Percentiles rank a stretch among this genome's conserved stretches.
These are phyloP conservation scores for Andricus grossulariae DNA, from an alignment of 1,140 invertebrate species.

Conservation along the genomic window DNA sequence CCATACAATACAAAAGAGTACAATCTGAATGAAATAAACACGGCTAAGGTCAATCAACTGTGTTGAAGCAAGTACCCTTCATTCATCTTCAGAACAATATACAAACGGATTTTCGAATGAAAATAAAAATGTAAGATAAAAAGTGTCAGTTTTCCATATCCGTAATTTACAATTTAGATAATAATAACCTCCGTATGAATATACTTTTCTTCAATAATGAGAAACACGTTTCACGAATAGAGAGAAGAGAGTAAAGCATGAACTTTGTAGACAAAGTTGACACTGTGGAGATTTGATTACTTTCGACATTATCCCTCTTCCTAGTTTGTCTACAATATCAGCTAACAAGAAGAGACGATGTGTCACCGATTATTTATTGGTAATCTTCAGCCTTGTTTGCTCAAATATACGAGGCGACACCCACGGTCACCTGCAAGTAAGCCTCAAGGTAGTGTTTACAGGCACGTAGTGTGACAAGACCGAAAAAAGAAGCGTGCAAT, in stretches of 20 bases:
- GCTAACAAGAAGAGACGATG: slow-evolving; percentile 10
- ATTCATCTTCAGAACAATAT: background rate
- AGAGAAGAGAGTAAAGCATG: background rate
- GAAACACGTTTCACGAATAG: background rate
- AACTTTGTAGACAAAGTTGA: slow-evolving; percentile 8
- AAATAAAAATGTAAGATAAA: too few species aligned
- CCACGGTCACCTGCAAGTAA: slow-evolving; percentile 40
- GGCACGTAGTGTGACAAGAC: slow-evolving; percentile 39
- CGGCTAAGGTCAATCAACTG: background rate
- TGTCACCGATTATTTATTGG: slow-evolving; percentile 32
- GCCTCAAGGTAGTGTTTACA: slow-evolving; percentile 32
- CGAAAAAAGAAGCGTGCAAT: slow-evolving; percentile 11
- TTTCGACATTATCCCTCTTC: slow-evolving; percentile 35
- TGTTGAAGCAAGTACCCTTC: background rate
- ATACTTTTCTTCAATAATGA: background rate
- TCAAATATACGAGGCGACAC: slow-evolving; percentile 36
- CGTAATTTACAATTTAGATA: too few species aligned
- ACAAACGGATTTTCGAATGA: too few species aligned
- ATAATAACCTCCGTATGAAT: too few species aligned
- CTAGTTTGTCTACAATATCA: background rate
- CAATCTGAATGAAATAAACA: slow-evolving; percentile 6
- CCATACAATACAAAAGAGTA: too few species aligned
- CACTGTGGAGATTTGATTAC: slow-evolving; percentile 18
- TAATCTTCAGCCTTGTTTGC: slow-evolving; percentile 32
- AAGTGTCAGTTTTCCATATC: too few species aligned